A percentile compares a stretch with the other conserved stretches of the same genome.
Evolutionary conservation across 2,797 vertebrate genomes (phyloP).

Genomic region (Gephyroberyx darwinii): DNA sequence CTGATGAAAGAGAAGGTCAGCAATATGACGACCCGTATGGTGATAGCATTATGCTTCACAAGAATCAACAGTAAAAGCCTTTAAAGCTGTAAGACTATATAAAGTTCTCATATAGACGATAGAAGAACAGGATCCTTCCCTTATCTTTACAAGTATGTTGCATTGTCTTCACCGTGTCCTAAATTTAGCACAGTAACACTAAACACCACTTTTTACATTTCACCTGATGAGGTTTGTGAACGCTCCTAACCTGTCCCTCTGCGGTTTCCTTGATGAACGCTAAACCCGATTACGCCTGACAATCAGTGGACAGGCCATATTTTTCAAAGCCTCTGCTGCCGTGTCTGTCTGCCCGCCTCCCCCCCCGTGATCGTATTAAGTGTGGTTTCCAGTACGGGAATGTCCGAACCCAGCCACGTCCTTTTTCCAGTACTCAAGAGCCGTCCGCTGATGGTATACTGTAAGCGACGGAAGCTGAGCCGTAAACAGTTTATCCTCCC

Average conservation of each 20-base stretch:
- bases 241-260: slow-evolving; percentile 55
- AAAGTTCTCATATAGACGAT: not conserved
- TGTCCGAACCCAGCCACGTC: slow-evolving; percentile 71
- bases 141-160: slow-evolving; percentile 11
- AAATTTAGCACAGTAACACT: slow-evolving; percentile 55
- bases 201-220: slow-evolving; percentile 61
- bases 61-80: not conserved
- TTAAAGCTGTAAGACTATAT: not conserved
- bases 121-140: not conserved
- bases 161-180: slow-evolving; percentile 24
- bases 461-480: slow-evolving; percentile 79
- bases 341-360: slow-evolving; percentile 47
- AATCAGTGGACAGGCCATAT: slow-evolving; percentile 54
- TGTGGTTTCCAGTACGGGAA: slow-evolving; percentile 81
- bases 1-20: slow-evolving; percentile 22
- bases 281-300: slow-evolving; percentile 75
- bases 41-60: not conserved
- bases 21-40: not conserved
- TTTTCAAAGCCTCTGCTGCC: slow-evolving; percentile 66
- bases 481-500: slow-evolving; percentile 76
- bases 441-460: slow-evolving; percentile 55
- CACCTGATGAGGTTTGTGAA: slow-evolving; percentile 47
- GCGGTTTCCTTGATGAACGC: slow-evolving; percentile 62
- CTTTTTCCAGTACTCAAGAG: slow-evolving; percentile 75
- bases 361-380: slow-evolving; percentile 72